These are phyloP conservation scores for Corvus cornix DNA, from an alignment of 2,113 vertebrate species.

Conservation along the genomic window DNA sequence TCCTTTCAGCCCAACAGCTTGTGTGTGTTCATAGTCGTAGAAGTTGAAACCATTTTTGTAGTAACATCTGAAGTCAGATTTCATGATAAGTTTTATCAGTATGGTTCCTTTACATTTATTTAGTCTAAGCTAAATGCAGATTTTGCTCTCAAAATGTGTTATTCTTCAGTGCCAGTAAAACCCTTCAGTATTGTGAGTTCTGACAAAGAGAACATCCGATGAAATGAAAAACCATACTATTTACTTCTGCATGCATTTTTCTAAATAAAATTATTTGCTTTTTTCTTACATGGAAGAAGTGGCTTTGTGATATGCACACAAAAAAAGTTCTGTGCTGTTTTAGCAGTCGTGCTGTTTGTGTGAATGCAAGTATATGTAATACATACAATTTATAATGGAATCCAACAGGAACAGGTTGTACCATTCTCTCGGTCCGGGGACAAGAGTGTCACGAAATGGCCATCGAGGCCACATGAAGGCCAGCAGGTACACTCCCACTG, in stretches of 20 bases:
- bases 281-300: constrained; percentile 7
- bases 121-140: not conserved
- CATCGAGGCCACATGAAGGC: constrained; percentile 94
- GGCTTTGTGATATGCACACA: constrained; percentile 16
- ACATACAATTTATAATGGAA: constrained; percentile 87
- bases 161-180: not conserved
- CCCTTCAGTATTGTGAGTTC: not conserved
- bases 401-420: constrained; percentile 99
- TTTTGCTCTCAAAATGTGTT: not conserved
- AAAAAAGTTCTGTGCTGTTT: constrained; percentile 41
- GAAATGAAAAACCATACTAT: not conserved
- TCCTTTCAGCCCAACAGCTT: not conserved
- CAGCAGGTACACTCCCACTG: constrained; percentile 91
- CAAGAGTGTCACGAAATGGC: constrained; percentile 95
- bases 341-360: constrained; percentile 65
- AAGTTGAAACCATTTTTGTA: not conserved
- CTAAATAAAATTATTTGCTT: not conserved
- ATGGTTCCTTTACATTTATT: not conserved
- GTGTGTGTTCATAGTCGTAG: not conserved
- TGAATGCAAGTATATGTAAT: constrained; percentile 75
- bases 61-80: not conserved
- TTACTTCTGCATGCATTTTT: constrained; percentile 24
- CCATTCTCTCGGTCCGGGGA: constrained; percentile 97
- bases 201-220: not conserved
- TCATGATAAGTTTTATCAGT: not conserved